Conservation (phyloP, 2,888 invertebrate species). For the Mesorhabditis sp. region DNA sequence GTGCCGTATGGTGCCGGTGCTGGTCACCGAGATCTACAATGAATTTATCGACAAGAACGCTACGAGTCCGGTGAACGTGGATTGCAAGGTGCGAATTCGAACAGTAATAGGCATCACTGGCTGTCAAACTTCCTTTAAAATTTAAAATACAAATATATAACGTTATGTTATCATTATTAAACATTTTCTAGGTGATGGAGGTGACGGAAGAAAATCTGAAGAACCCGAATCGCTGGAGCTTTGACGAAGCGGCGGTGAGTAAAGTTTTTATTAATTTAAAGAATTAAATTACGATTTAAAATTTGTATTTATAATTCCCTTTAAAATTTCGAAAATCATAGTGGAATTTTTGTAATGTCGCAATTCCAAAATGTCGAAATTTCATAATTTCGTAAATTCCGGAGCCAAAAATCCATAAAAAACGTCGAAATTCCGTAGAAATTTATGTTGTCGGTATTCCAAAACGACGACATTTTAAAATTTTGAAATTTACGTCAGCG, state of each 20-base stretch:
- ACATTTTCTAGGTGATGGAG: slow-evolving; percentile 70
- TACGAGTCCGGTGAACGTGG: slow-evolving; percentile 92
- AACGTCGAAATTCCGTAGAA: too few relatives aligned
- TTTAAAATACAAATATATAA: background rate
- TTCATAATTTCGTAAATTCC: too few relatives aligned
- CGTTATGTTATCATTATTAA: background rate
- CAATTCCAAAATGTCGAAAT: too few relatives aligned
- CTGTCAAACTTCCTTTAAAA: background rate
- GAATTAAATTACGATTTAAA: background rate
- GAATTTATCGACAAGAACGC: slow-evolving; percentile 91
- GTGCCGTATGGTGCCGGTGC: slow-evolving; percentile 76
- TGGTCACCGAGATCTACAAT: slow-evolving; percentile 70
- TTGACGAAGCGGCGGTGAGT: slow-evolving; percentile 90
- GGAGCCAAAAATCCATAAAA: too few relatives aligned
- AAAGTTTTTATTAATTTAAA: background rate
- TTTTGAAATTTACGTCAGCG: too few relatives aligned
- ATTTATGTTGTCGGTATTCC: too few relatives aligned
- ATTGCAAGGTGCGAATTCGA: slow-evolving; percentile 68
- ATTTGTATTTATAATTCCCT: background rate
- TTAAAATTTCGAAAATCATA: too few relatives aligned
- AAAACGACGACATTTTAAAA: too few relatives aligned
- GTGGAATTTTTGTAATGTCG: too few relatives aligned
- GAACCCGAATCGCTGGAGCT: slow-evolving; percentile 84
- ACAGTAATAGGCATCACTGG: background rate
- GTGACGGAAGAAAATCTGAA: slow-evolving; percentile 76